These are phyloP conservation scores for Notothenia coriiceps DNA, from an alignment of 2,113 vertebrate genomes.

Conservation along the genomic window DNA sequence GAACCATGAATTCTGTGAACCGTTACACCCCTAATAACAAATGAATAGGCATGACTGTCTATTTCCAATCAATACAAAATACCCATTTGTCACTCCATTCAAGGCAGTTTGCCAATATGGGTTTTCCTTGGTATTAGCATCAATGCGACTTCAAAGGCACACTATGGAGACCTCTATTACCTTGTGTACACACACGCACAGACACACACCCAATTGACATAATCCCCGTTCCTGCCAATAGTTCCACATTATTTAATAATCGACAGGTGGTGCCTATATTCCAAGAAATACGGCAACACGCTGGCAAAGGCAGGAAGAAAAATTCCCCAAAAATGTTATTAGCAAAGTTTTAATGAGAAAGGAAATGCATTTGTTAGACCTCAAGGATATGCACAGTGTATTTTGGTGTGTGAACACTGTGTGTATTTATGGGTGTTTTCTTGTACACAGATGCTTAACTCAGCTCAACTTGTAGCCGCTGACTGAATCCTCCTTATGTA, in stretches of 20 bases:
- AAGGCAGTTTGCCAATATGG: background rate
- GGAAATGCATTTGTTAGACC: background rate
- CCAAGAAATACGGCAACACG: background rate
- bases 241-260: background rate
- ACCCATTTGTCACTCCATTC: background rate
- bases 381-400: background rate
- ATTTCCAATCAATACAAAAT: background rate
- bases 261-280: background rate
- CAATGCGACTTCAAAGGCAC: slow-evolving; percentile 13
- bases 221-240: background rate
- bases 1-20: too few species aligned
- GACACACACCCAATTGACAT: background rate
- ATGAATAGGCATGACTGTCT: slow-evolving; percentile 10
- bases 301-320: background rate
- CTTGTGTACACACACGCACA: background rate
- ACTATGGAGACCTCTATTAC: background rate
- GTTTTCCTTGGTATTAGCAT: background rate
- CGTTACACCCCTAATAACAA: background rate
- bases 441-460: slow-evolving; percentile 57
- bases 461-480: slow-evolving; percentile 34
- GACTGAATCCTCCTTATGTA: slow-evolving; percentile 56
- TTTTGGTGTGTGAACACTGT: background rate
- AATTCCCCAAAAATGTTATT: background rate
- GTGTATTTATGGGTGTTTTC: slow-evolving; percentile 32
- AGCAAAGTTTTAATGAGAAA: background rate